Evolutionary conservation across 2,113 vertebrate genomes (phyloP), one percentile per base, ranked within the genome.

Genomic region (Danio rerio): DNA sequence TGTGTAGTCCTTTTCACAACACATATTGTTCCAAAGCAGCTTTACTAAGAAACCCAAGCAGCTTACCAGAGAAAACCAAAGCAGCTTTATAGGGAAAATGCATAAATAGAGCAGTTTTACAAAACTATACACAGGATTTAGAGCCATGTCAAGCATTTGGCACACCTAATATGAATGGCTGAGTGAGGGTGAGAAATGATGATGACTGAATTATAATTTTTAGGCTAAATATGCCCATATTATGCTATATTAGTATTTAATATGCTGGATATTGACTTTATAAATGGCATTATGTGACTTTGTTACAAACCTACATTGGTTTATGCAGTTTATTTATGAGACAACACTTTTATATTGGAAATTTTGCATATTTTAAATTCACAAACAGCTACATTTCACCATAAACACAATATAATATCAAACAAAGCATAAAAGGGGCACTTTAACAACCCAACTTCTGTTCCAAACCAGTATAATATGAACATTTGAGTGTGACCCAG

Each of bases 401-500:
- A 31, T 31, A 11, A 1, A 52, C 5, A 11, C 11, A 7, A 52
- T 52, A 52, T 18, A 61, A 31, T 63, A 40, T 40, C 40, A 42
- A 63, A 18, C 18, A 50, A 52, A 9, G 49, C 49, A 52, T 31
- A 31, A 52, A 11, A 52, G 7, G 7, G 49, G 1, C 49, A 52
- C 45, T 62, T 77, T 62, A 20, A 75, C 20, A 10, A 62, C 20
- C 59, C 12, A 21, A 6, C 7, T 31, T 31, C 11, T 49, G 43
- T 62, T 50, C 18, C 43, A 1, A 16, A 50, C 74, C 20, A 77
- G 58, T 50, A 77, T 15, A 45, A 76, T 61, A 15, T 55, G 43
- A 86, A 84, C 85, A 80, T 79, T 69, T 81, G 68, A 78, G 62
- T 69, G 50, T 85, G 86, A 80, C 86, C 86, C 78, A 87, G 63